Conservation (phyloP, 1,140 invertebrate genomes). For the Bombus soroeensis region DNA sequence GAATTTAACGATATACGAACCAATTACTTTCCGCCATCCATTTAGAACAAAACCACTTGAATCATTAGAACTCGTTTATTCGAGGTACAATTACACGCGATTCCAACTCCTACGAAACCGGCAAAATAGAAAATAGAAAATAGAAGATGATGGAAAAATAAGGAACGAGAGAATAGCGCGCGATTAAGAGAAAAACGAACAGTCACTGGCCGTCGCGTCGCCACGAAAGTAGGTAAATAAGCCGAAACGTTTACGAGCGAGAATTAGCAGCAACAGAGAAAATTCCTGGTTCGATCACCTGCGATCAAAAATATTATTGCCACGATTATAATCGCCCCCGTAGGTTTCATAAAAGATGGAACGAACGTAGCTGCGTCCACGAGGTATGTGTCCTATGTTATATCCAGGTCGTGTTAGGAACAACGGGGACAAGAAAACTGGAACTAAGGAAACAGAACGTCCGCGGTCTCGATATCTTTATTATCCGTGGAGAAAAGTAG, state of each 20-base stretch:
- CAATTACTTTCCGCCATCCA: not conserved
- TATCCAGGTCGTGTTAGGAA: not conserved
- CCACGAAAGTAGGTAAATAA: constrained; percentile 73
- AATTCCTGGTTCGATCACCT: constrained; percentile 66
- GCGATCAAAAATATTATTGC: constrained; percentile 21
- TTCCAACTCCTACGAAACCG: not conserved
- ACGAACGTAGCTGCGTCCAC: too few relatives aligned
- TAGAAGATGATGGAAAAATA: not conserved
- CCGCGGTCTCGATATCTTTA: constrained; percentile 31
- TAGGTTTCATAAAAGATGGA: constrained; percentile 39
- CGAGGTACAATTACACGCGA: not conserved
- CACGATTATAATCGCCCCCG: not conserved
- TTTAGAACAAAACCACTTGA: not conserved
- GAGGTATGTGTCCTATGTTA: too few relatives aligned
- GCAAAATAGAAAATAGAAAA: not conserved
- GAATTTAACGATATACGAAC: too few relatives aligned
- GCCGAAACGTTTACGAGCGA: constrained; percentile 71
- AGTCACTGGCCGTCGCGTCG: constrained; percentile 40
- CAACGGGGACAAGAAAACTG: not conserved
- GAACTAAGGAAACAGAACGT: not conserved
- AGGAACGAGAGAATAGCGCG: constrained; percentile 58
- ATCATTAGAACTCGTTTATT: not conserved
- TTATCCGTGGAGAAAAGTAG: constrained; percentile 13
- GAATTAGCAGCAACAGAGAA: constrained; percentile 61
- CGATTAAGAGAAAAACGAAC: constrained; percentile 72